Evolutionary conservation across 2,888 invertebrate genomes (phyloP).

Genomic region (Electrophaes corylata): DNA sequence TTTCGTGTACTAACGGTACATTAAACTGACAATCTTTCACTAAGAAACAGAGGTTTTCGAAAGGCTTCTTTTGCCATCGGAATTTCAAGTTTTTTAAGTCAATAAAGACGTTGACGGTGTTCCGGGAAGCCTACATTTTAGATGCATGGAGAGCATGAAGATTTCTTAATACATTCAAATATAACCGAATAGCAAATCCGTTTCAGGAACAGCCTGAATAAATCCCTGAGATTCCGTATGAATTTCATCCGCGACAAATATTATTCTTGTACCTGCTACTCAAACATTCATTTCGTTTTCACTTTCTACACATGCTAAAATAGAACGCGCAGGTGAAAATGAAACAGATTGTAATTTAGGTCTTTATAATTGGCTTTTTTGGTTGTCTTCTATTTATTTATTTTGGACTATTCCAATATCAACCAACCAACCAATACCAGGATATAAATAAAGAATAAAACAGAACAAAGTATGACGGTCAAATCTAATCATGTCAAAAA

Average conservation of each 20-base stretch:
- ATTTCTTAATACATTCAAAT: conserved; percentile 5
- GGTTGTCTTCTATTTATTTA: neutral
- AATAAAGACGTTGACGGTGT: no score
- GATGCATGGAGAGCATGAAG: neutral
- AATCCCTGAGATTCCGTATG: conserved; percentile 15
- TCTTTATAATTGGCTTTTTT: neutral
- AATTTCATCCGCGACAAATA: conserved; percentile 29
- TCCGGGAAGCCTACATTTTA: neutral
- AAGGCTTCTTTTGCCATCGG: no score
- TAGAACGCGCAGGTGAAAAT: conserved; percentile 4
- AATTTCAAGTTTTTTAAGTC: no score
- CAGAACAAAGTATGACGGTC: no score
- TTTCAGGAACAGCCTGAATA: conserved; percentile 19
- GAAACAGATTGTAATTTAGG: neutral
- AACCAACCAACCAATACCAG: no score
- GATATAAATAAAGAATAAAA: no score
- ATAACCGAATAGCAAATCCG: conserved; percentile 14
- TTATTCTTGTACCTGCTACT: conserved; percentile 20
- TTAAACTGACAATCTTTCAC: no score
- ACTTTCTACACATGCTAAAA: conserved; percentile 13
- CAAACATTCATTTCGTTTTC: conserved; percentile 31
- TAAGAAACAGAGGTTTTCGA: no score
- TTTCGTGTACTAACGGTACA: no score
- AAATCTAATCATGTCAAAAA: no score
- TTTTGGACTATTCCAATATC: no score